Evolutionary conservation across 2,797 vertebrate genomes (phyloP), one percentile per base, ranked within the genome.

Genomic region (Muscicapa comitata): DNA sequence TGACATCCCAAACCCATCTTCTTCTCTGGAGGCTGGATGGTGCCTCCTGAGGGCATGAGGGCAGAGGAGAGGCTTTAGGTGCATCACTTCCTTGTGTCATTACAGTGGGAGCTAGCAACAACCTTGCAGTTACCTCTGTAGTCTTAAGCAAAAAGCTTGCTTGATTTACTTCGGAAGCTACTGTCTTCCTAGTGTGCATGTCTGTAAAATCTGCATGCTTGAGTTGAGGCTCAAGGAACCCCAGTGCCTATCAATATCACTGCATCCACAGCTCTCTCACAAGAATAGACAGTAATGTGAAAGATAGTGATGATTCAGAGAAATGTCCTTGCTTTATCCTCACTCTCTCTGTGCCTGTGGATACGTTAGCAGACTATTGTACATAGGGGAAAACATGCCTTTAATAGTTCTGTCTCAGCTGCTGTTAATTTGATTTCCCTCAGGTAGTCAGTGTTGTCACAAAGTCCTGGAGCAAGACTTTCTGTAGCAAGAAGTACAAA

Each of bases 361-460:
- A 48, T 94, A 86, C 2, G 1, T 75, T 91, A 94, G 54, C 91
- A 95, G 79, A 83, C 75, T 90, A 33, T 67, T 62, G 90, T 91
- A 73, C 88, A 17, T 88, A 63, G 85, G 85, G 94, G 89, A 95
- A 93, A 92, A 67, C 68, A 68, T 70, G 70, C 62, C 76, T 94
- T 83, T 96, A 92, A 93, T 95, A 96, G 95, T 94, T 90, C 76
- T 94, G 78, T 93, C 88, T 91, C 73, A 73, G 87, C 86, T 89
- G 90, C 86, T 89, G 87, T 86, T 97, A 96, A 96, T 96, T 93
- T 95, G 85, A 96, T 95, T 93, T 96, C 96, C 93, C 92, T 78
- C 83, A 92, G 90, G 83, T 96, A 92, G 91, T 82, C 88, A 65
- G 33, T 65, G 50, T 94, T 93, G 86, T 94, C 86, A 93, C 70